phyloP scores from a whole-genome alignment of 2,113 vertebrate species.

The Centrocercus urophasianus region DNA sequence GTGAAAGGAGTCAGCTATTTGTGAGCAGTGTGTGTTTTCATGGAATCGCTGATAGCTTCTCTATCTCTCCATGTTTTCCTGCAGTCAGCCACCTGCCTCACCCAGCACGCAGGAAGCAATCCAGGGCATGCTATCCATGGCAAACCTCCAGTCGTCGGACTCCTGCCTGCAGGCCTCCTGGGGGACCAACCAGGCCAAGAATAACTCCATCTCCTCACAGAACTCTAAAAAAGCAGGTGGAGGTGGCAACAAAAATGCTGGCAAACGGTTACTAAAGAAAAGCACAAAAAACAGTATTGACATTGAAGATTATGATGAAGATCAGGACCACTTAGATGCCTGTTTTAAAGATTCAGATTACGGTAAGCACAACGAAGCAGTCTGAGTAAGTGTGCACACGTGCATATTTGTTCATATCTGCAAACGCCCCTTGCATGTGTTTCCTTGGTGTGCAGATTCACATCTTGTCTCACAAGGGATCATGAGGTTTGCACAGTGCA shows the following conservation, averaged over 20 bases:
- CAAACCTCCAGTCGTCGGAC: conserved; percentile 95
- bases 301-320: conserved; percentile 91
- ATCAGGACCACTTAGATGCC: conserved; percentile 96
- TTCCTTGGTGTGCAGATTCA: neutral
- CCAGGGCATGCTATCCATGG: conserved; percentile 99
- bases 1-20: neutral
- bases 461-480: neutral
- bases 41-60: neutral
- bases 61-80: conserved; percentile 23
- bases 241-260: conserved; percentile 78
- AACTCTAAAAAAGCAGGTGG: conserved; percentile 82
- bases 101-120: conserved; percentile 99
- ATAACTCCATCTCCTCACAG: conserved; percentile 82
- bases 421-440: neutral
- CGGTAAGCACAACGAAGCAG: conserved; percentile 71
- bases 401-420: neutral
- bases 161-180: conserved; percentile 90
- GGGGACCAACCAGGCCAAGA: conserved; percentile 89
- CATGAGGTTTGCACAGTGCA: neutral
- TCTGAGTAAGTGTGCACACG: neutral
- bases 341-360: conserved; percentile 99
- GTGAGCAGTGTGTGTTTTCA: neutral
- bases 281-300: conserved; percentile 88
- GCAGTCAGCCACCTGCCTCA: conserved; percentile 97
- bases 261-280: conserved; percentile 90